Percentiles rank a stretch among this genome's conserved stretches.
phyloP scores from a whole-genome alignment of 2,888 invertebrate genomes.

The Leptinotarsa rubiginosa region DNA sequence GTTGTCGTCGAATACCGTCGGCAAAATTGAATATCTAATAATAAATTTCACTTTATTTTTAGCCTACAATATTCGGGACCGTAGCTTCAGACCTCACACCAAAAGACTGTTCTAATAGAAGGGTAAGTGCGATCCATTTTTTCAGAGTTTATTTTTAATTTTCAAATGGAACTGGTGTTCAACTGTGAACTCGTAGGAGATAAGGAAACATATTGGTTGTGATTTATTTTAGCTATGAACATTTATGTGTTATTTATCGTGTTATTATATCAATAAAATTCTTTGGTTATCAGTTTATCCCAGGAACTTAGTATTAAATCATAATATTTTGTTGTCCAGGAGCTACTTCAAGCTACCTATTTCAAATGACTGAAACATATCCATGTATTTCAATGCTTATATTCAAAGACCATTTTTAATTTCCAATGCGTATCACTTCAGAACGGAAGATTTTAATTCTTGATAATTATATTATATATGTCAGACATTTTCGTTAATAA shows the following conservation, averaged over 20 bases:
- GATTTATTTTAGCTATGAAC: neutral
- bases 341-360: too few species aligned
- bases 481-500: too few species aligned
- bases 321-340: too few species aligned
- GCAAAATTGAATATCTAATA: constrained; percentile 38
- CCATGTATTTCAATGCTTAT: too few species aligned
- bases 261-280: too few species aligned
- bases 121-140: constrained; percentile 66
- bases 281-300: too few species aligned
- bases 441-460: too few species aligned
- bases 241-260: neutral
- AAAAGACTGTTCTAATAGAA: constrained; percentile 72
- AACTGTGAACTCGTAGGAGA: neutral
- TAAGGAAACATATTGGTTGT: neutral
- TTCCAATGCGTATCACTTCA: too few species aligned
- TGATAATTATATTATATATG: too few species aligned
- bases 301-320: too few species aligned
- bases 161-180: neutral
- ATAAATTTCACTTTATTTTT: constrained; percentile 61
- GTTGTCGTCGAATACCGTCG: constrained; percentile 44
- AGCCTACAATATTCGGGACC: constrained; percentile 75
- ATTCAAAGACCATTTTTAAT: too few species aligned
- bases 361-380: too few species aligned
- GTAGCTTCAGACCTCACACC: constrained; percentile 73
- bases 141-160: constrained; percentile 8